Evolutionary conservation across 1,140 invertebrate species (phyloP).

Genomic region (Archivesica marissinica): DNA sequence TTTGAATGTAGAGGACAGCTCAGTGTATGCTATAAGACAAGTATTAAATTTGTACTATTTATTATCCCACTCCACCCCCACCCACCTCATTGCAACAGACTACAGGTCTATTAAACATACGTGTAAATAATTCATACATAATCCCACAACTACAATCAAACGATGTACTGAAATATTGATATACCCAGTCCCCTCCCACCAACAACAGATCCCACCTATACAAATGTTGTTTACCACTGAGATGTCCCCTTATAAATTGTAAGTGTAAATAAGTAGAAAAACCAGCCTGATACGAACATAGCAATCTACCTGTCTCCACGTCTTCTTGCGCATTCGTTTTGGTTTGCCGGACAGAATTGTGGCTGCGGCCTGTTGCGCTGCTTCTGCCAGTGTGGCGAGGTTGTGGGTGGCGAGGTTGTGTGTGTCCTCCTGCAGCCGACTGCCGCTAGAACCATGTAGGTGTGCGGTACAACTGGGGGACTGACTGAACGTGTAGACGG

Average conservation of each 20-base stretch:
- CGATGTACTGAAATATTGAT: no score
- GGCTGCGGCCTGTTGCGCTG: conserved; percentile 67
- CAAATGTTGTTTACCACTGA: no score
- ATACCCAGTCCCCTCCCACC: no score
- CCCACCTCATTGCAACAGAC: background rate
- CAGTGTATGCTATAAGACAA: background rate
- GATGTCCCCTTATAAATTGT: conserved; percentile 34
- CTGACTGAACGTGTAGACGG: background rate
- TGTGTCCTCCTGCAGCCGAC: conserved; percentile 2
- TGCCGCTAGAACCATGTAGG: background rate
- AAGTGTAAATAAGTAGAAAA: conserved; percentile 69
- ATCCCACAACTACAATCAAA: no score
- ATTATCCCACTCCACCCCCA: background rate
- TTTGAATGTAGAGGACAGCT: background rate
- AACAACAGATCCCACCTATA: no score
- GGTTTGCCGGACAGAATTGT: conserved; percentile 61
- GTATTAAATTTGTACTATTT: background rate
- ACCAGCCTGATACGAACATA: conserved; percentile 75
- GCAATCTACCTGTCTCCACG: conserved; percentile 80
- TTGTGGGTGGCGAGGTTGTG: conserved; percentile 68
- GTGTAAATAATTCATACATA: no score
- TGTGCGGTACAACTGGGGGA: background rate
- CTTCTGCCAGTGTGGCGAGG: conserved; percentile 78
- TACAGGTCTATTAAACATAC: no score
- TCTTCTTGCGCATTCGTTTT: conserved; percentile 79